phyloP scores from a whole-genome alignment of 92 coral and sea anemone species.

The Umimayanthus kanabou region DNA sequence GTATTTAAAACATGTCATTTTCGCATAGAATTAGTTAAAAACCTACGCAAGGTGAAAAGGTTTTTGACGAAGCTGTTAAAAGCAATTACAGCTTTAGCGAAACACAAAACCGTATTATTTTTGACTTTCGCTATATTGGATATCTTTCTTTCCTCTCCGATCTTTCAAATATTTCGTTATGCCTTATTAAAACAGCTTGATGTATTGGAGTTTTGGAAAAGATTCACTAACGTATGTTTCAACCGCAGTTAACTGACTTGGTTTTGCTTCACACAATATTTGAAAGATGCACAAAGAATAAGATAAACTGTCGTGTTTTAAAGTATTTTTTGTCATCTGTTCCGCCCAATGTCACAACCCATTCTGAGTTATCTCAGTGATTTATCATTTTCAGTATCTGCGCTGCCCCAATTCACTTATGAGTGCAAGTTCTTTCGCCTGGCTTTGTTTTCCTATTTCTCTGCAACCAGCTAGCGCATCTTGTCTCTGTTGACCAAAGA shows the following conservation, averaged over 20 bases:
- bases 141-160: conserved; percentile 2
- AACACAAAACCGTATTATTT: conserved; percentile 12
- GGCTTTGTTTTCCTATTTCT: not conserved
- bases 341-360: conserved; percentile 29
- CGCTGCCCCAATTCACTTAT: not conserved
- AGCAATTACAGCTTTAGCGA: conserved; percentile 20
- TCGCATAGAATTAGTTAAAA: conserved; percentile 36
- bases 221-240: conserved; percentile 4
- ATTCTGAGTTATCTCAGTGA: not conserved
- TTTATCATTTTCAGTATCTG: not conserved
- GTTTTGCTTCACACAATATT: conserved; percentile 36
- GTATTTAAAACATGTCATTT: conserved; percentile 27
- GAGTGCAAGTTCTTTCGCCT: not conserved
- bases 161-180: conserved; percentile 30
- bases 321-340: not conserved
- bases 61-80: conserved; percentile 29
- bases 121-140: conserved; percentile 4
- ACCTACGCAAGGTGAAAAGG: conserved; percentile 30
- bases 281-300: conserved; percentile 21
- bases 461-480: conserved; percentile 15
- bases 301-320: not conserved
- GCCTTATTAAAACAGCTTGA: not conserved
- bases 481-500: conserved; percentile 6
- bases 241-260: conserved; percentile 8
- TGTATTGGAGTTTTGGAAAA: not conserved